Evolutionary conservation across 1,140 invertebrate genomes (phyloP).

Genomic region (Stenopsyche tienmushanensis): DNA sequence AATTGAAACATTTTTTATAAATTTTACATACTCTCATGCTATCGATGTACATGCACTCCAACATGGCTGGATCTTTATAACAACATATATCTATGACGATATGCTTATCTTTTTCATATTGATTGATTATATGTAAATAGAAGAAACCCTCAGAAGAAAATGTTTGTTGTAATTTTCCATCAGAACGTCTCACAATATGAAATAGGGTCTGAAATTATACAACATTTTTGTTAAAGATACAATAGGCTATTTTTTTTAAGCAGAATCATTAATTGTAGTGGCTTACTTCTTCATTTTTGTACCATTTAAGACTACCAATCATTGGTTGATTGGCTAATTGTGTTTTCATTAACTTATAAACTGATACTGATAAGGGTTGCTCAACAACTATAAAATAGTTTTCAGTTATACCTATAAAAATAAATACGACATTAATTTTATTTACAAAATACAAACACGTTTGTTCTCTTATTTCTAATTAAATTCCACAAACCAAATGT

Average conservation of each 20-base stretch:
- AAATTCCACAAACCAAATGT: constrained; percentile 69
- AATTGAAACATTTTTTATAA: too few relatives aligned
- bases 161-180: constrained; percentile 60
- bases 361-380: constrained; percentile 74
- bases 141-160: constrained; percentile 77
- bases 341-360: constrained; percentile 58
- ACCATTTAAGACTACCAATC: constrained; percentile 67
- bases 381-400: constrained; percentile 84
- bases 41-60: constrained; percentile 84
- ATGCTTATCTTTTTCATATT: constrained; percentile 73
- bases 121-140: constrained; percentile 87
- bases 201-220: constrained; percentile 67
- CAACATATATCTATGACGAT: constrained; percentile 80
- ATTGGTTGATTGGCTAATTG: constrained; percentile 66
- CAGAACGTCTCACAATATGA: constrained; percentile 66
- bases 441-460: too few relatives aligned
- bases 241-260: too few relatives aligned
- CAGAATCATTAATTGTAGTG: too few relatives aligned
- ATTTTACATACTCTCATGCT: constrained; percentile 66
- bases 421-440: not conserved
- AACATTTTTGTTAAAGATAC: not conserved
- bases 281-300: constrained; percentile 66
- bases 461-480: not conserved
- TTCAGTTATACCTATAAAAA: constrained; percentile 64
- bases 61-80: constrained; percentile 77